Percentiles rank a stretch among this genome's conserved stretches.
Evolutionary conservation across 2,888 invertebrate genomes (phyloP).

Genomic region (Timema podura): DNA sequence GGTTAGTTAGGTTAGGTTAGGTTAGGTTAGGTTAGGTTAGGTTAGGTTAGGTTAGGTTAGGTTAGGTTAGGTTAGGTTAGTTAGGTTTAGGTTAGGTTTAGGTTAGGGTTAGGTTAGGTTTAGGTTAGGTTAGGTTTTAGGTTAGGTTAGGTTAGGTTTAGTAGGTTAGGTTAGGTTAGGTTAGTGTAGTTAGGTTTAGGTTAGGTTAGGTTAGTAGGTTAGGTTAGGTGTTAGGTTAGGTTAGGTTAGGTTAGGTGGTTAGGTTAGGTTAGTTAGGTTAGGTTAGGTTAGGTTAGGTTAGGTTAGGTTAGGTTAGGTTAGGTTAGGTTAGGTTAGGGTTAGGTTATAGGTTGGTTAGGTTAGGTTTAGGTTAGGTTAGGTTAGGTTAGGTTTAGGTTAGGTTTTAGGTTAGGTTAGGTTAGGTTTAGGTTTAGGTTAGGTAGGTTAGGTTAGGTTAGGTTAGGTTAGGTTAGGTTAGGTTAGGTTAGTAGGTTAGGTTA

Average conservation of each 20-base stretch:
- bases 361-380: constrained; percentile 15
- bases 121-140: constrained; percentile 15
- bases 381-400: background rate
- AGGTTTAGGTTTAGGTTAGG: no score
- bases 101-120: constrained; percentile 16
- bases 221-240: constrained; percentile 11
- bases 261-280: constrained; percentile 10
- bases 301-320: constrained; percentile 12
- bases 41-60: constrained; percentile 24
- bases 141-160: constrained; percentile 1
- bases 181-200: background rate
- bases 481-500: no score
- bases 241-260: background rate
- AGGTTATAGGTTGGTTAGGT: constrained; percentile 15
- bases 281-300: constrained; percentile 2
- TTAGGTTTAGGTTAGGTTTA: background rate
- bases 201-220: constrained; percentile 16
- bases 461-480: no score
- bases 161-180: no score
- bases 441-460: no score
- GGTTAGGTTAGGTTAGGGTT: constrained; percentile 16
- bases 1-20: constrained; percentile 16
- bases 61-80: constrained; percentile 12
- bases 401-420: no score
- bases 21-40: constrained; percentile 26